Percentiles rank a stretch among this genome's conserved stretches.
Evolutionary conservation across 1,140 invertebrate species (phyloP).

Genomic region (Hestina assimilis): DNA sequence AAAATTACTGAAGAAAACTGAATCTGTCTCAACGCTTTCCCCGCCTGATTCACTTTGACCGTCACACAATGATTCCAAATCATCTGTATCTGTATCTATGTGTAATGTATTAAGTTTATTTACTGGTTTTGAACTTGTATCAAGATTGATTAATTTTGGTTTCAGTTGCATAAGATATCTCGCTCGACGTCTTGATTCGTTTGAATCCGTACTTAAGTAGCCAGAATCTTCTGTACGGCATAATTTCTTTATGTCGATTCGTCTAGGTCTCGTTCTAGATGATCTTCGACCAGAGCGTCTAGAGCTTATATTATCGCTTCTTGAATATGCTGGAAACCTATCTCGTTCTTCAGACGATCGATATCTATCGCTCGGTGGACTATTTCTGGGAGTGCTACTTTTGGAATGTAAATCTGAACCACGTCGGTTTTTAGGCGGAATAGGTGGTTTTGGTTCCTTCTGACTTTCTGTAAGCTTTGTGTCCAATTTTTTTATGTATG

Average conservation of each 20-base stretch:
- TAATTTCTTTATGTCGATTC: conserved; percentile 65
- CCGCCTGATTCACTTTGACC: conserved; percentile 90
- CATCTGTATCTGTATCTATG: conserved; percentile 71
- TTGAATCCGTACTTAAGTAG: conserved; percentile 85
- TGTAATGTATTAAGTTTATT: conserved; percentile 41
- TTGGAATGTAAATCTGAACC: conserved; percentile 44
- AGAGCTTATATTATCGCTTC: conserved; percentile 57
- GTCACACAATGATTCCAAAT: conserved; percentile 79
- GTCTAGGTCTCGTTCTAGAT: conserved; percentile 57
- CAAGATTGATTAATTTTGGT: conserved; percentile 51
- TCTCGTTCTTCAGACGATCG: conserved; percentile 60
- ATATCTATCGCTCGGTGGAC: conserved; percentile 56
- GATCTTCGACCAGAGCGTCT: conserved; percentile 63
- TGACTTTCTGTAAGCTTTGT: conserved; percentile 40
- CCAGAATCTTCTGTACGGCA: conserved; percentile 81
- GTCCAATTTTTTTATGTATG: conserved; percentile 49
- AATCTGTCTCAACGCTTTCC: conserved; percentile 90
- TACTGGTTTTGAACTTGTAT: conserved; percentile 31
- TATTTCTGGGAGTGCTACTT: conserved; percentile 41
- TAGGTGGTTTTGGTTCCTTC: conserved; percentile 61
- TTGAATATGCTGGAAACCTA: conserved; percentile 46
- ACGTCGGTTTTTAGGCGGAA: conserved; percentile 79
- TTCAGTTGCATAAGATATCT: conserved; percentile 69
- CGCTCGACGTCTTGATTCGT: conserved; percentile 74
- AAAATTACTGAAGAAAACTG: conserved; percentile 87